Evolutionary conservation across 2,888 invertebrate species (phyloP).

Genomic region (Campoplex capitator): DNA sequence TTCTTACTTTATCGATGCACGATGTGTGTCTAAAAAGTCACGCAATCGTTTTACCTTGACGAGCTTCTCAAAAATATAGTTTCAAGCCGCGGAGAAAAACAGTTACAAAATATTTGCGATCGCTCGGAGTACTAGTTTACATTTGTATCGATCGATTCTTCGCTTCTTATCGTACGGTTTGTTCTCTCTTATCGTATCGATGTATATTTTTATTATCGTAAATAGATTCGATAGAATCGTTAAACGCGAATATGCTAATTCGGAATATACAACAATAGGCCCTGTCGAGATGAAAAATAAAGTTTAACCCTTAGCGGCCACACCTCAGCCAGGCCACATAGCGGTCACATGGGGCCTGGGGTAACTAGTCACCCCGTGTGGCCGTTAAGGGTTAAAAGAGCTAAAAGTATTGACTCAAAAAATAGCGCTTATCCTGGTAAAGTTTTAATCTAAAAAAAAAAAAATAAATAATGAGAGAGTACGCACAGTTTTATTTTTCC

Average conservation of each 20-base stretch:
- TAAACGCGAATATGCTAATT: not conserved
- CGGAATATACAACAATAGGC: not conserved
- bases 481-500: too few species aligned
- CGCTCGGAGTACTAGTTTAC: not conserved
- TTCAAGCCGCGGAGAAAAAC: not conserved
- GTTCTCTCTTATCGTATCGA: conserved; percentile 4
- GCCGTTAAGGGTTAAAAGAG: too few species aligned
- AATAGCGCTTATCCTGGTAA: too few species aligned
- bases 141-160: conserved; percentile 9
- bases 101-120: conserved; percentile 47
- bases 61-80: conserved; percentile 58
- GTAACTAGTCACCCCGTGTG: too few species aligned
- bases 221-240: not conserved
- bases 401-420: not conserved
- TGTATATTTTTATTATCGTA: conserved; percentile 1
- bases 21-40: conserved; percentile 46
- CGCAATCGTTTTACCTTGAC: conserved; percentile 54
- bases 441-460: too few species aligned
- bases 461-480: too few species aligned
- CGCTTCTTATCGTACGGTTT: not conserved
- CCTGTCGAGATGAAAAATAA: not conserved
- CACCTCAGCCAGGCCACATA: too few species aligned
- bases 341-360: too few species aligned
- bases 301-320: too few species aligned
- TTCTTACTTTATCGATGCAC: not conserved